Evolutionary conservation across 2,888 invertebrate genomes (phyloP).

Genomic region (Nymphalis urticae): DNA sequence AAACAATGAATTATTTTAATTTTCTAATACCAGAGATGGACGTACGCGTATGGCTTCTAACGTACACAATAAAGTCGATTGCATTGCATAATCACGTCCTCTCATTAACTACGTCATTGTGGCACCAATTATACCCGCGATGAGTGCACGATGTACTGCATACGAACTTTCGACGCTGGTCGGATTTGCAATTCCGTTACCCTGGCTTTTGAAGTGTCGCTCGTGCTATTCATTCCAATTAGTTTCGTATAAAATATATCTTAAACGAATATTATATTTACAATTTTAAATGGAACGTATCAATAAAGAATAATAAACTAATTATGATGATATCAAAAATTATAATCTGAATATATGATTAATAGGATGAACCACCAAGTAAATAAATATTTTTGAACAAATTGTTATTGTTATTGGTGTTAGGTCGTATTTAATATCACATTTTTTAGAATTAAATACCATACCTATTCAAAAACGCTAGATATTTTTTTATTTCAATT

Average conservation of each 20-base stretch:
- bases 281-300: too few species aligned
- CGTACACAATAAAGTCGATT: slow-evolving; percentile 14
- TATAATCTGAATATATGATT: too few species aligned
- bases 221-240: not conserved
- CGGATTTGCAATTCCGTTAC: slow-evolving; percentile 6
- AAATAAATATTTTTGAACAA: too few species aligned
- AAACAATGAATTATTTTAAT: not conserved
- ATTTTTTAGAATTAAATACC: too few species aligned
- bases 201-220: not conserved
- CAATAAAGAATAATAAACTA: too few species aligned
- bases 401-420: too few species aligned
- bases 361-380: too few species aligned
- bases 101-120: slow-evolving; percentile 26
- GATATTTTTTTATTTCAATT: too few species aligned
- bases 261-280: too few species aligned
- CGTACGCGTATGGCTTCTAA: not conserved
- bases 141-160: slow-evolving; percentile 21
- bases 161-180: slow-evolving; percentile 19
- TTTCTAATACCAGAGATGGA: not conserved
- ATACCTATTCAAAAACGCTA: too few species aligned
- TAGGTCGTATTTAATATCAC: too few species aligned
- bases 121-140: slow-evolving; percentile 21
- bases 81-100: slow-evolving; percentile 24
- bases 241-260: not conserved
- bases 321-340: too few species aligned